These are phyloP conservation scores for Sthenelais limicola DNA, from an alignment of 2,888 invertebrate species.

Conservation along the genomic window DNA sequence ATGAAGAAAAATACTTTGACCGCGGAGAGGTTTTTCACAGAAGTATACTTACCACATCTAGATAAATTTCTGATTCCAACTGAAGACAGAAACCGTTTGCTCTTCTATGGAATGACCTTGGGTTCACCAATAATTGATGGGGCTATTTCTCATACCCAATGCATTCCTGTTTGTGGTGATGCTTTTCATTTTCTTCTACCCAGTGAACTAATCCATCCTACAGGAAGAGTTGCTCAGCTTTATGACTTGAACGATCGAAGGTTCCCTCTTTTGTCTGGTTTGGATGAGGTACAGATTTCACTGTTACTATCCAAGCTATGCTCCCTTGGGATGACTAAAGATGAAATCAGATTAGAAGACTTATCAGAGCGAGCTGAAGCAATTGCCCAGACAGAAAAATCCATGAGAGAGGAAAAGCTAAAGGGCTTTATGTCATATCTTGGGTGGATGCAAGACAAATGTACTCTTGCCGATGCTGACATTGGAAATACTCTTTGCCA, in stretches of 20 bases:
- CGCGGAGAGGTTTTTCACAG: background rate
- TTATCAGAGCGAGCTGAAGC: background rate
- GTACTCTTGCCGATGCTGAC: no score
- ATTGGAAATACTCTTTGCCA: background rate
- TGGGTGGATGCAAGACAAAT: no score
- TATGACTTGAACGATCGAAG: background rate
- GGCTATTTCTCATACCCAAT: background rate
- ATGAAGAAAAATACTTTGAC: background rate
- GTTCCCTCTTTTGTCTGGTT: background rate
- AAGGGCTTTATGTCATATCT: no score
- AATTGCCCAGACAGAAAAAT: no score
- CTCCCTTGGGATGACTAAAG: constrained; percentile 7
- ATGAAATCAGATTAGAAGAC: background rate
- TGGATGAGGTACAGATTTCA: no score
- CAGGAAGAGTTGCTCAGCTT: background rate
- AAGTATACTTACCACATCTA: background rate
- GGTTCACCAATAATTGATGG: background rate
- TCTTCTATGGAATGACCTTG: background rate
- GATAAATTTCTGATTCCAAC: background rate
- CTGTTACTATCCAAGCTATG: background rate
- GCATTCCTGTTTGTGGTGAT: constrained; percentile 12
- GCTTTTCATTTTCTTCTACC: background rate
- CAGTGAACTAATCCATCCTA: background rate
- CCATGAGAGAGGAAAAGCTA: no score
- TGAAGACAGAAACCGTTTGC: background rate